phyloP scores from a whole-genome alignment of 2,113 vertebrate genomes.

The Patagioenas fasciata region DNA sequence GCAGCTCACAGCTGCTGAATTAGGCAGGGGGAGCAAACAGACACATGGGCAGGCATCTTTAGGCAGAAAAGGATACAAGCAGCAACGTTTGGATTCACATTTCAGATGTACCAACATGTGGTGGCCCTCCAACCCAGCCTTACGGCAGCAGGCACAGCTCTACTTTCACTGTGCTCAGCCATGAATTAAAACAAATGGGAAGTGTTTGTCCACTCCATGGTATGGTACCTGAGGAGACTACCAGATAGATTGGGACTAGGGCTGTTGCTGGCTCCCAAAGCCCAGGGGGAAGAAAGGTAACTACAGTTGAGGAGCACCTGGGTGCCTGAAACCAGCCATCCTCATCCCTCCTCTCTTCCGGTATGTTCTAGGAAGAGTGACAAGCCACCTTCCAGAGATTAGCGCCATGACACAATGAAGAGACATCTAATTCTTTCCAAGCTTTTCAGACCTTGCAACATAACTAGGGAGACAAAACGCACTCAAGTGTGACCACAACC shows the following conservation, averaged over 20 bases:
- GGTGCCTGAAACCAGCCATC: not conserved
- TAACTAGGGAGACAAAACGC: not conserved
- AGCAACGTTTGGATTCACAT: not conserved
- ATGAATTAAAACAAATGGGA: not conserved
- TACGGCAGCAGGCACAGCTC: not conserved
- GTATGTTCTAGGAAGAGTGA: fast-evolving
- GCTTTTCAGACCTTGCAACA: not conserved
- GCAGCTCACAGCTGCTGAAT: constrained; percentile 61
- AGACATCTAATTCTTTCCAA: not conserved
- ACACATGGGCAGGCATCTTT: not conserved
- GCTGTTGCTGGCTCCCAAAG: not conserved
- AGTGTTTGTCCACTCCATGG: fast-evolving
- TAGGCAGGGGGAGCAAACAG: not conserved
- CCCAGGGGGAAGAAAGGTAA: not conserved
- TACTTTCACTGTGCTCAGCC: not conserved
- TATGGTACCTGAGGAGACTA: not conserved
- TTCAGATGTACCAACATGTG: not conserved
- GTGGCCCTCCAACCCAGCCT: not conserved
- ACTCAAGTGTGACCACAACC: not conserved
- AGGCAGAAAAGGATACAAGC: not conserved
- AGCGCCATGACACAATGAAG: fast-evolving
- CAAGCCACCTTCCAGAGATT: not conserved
- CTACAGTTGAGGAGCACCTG: fast-evolving
- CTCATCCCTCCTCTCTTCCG: not conserved
- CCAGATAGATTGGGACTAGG: not conserved